A percentile compares a stretch with the other conserved stretches of the same genome.
Evolutionary conservation across 2,797 vertebrate genomes (phyloP).

Genomic region (Poecilia wingei): DNA sequence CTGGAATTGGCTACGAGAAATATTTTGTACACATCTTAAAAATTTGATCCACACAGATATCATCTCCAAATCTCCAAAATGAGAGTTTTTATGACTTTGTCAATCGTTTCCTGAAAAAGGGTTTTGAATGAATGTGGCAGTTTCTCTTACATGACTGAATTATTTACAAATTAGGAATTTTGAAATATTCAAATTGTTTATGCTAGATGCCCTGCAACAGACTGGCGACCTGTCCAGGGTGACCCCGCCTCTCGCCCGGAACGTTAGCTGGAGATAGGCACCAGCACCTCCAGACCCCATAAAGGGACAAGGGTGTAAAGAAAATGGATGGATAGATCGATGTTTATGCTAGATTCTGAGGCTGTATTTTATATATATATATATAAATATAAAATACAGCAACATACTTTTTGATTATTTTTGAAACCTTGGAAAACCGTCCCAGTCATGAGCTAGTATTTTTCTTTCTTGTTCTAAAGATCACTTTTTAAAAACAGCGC

Average conservation of each 20-base stretch:
- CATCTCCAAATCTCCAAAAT: background rate
- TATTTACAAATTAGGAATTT: background rate
- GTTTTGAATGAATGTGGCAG: background rate
- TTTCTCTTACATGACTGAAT: background rate
- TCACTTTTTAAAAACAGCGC: background rate
- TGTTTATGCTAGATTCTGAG: background rate
- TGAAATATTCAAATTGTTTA: background rate
- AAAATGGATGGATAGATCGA: no score
- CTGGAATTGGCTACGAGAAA: background rate
- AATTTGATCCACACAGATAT: background rate
- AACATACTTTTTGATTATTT: background rate
- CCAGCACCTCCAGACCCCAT: no score
- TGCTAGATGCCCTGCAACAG: background rate
- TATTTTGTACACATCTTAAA: background rate
- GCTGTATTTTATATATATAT: background rate
- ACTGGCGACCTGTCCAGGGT: no score
- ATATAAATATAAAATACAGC: no score
- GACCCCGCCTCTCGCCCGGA: no score
- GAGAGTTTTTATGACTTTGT: background rate
- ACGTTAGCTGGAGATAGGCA: no score
- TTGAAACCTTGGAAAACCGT: background rate
- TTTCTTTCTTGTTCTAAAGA: background rate
- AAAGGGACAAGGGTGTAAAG: no score
- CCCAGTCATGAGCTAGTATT: background rate
- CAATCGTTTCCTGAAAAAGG: background rate